Evolutionary conservation across 2,113 vertebrate genomes (phyloP), one percentile per base, ranked within the genome.

Genomic region (Cyprinodon brontotheroides): DNA sequence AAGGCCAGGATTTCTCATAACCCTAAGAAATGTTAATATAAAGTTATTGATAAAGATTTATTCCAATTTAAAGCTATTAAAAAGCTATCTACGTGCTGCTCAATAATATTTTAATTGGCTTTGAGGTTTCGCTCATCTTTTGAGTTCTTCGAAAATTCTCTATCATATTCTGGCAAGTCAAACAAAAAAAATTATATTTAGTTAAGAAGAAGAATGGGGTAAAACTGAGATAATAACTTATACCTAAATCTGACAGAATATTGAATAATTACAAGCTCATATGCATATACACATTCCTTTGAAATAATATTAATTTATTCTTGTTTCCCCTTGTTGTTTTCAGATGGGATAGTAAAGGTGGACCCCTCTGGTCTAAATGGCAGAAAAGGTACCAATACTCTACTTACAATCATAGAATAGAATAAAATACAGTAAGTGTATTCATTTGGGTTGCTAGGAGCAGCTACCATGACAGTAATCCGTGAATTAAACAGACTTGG

Each of bases 321-420:
- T 74, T 50, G 53, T 71, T 39, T 79, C 29, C 29, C 1, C 29
- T 29, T 29, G 29, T 29, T 29, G 29, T 29, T 78, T 81, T 53
- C 82, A 98, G 96, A 97, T 85, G 96, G 96, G 0, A 75, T 96
- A 38, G 82, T 98, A 40, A 92, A 97, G 84, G 86, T 98, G 0
- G 96, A 98, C 73, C 95, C 95, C 0, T 92, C 96, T 64, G 95
- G 93, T 68, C 92, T 97, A 9, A 79, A 95, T 57, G 94, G 94
- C 80, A 94, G 86, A 82, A 98, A 97, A 95, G 95, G 97, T 98
- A 95, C 10, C 68, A 48, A n/a, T 48, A 3, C 65, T 50, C 59
- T 39, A 2, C 43, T 45, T 45, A 7, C 43, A 45, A 45, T 41
- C 9, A 50, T 17, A 50, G 13, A 50, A 53, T 53, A 53, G 48